Evolutionary conservation across 2,113 vertebrate genomes (phyloP).

Genomic region (Ondatra zibethicus): DNA sequence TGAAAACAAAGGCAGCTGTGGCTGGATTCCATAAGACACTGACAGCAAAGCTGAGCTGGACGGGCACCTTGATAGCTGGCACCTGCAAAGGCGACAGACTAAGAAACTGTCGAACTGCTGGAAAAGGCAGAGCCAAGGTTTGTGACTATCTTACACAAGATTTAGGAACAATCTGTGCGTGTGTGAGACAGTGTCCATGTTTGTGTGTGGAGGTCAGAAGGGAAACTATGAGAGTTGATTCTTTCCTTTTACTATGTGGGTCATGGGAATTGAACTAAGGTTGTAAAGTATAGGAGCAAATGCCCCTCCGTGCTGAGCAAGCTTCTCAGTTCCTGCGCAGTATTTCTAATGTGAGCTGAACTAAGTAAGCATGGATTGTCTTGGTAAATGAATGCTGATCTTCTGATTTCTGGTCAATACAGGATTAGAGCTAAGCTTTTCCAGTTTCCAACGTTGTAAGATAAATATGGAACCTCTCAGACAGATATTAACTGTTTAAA

Average conservation of each 20-base stretch:
- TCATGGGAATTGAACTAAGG: neutral
- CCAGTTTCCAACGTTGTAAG: neutral
- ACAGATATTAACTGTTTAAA: neutral
- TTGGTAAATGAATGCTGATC: neutral
- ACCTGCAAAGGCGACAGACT: neutral
- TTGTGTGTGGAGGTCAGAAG: neutral
- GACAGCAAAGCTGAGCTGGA: neutral
- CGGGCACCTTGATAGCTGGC: neutral
- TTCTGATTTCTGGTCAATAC: constrained; percentile 12
- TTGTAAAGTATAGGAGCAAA: neutral
- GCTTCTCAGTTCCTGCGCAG: neutral
- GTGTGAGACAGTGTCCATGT: neutral
- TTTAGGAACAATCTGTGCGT: neutral
- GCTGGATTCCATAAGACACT: neutral
- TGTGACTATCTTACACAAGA: neutral
- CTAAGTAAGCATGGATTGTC: neutral
- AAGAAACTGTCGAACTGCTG: neutral
- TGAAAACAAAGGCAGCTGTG: constrained; percentile 19
- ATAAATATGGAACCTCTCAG: neutral
- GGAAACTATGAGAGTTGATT: neutral
- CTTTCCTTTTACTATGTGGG: neutral
- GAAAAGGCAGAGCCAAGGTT: neutral
- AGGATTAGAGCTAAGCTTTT: neutral
- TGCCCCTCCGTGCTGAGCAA: too few relatives aligned
- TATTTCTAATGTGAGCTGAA: constrained; percentile 2